A percentile compares a stretch with the other conserved stretches of the same genome.
phyloP scores from a whole-genome alignment of 2,113 vertebrate genomes.

The human region DNA sequence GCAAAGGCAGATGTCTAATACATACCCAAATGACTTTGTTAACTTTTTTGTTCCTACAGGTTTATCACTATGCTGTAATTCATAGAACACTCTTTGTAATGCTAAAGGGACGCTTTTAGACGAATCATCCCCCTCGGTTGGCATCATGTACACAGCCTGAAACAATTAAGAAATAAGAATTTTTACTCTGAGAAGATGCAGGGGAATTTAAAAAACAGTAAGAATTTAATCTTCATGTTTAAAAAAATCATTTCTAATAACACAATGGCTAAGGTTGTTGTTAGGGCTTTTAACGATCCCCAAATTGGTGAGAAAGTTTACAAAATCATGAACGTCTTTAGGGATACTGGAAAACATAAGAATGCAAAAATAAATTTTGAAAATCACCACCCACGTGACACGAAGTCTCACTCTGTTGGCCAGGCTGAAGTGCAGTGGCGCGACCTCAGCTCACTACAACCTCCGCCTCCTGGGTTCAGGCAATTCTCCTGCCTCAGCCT shows the following conservation, averaged over 20 bases:
- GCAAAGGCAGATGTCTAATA: background rate
- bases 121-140: conserved; percentile 98
- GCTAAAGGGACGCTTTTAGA: conserved; percentile 99
- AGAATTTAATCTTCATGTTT: background rate
- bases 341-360: background rate
- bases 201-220: background rate
- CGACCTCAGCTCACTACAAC: no score
- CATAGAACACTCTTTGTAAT: conserved; percentile 98
- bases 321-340: background rate
- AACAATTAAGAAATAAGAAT: conserved; percentile 48
- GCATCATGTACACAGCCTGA: conserved; percentile 99
- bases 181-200: background rate
- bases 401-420: no score
- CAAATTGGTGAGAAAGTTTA: background rate
- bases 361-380: background rate
- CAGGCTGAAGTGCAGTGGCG: no score
- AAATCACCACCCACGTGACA: background rate
- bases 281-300: background rate
- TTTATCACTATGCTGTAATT: conserved; percentile 98
- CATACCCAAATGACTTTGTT: conserved; percentile 98
- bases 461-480: no score
- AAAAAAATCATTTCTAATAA: background rate
- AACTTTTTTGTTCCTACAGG: conserved; percentile 99
- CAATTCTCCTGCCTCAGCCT: no score
- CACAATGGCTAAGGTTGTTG: background rate